phyloP scores from a whole-genome alignment of 2,797 vertebrate species.

The Diplodus puntazzo region DNA sequence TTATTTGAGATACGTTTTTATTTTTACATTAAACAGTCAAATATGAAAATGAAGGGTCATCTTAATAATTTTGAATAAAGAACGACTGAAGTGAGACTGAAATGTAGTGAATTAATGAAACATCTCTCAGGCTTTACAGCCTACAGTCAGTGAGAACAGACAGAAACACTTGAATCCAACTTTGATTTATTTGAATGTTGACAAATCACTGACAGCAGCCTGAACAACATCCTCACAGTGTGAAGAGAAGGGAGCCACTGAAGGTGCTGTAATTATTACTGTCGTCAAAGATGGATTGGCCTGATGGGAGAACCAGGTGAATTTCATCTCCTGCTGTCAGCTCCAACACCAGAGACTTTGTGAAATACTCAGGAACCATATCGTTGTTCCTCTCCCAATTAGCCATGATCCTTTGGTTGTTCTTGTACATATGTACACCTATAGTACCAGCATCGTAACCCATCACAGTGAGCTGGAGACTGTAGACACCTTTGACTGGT shows the following conservation, averaged over 20 bases:
- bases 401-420: conserved; percentile 6
- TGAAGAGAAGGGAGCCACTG: conserved; percentile 24
- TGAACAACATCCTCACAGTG: background rate
- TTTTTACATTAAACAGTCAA: too few relatives aligned
- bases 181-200: background rate
- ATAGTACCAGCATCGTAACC: fast-evolving
- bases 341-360: conserved; percentile 30
- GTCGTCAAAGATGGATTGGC: fast-evolving
- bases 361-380: background rate
- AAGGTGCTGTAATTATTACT: conserved; percentile 6
- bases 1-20: too few relatives aligned
- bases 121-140: too few relatives aligned
- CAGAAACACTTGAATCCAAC: background rate
- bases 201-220: background rate
- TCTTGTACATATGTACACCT: conserved; percentile 11
- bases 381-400: fast-evolving
- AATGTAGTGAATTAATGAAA: too few relatives aligned
- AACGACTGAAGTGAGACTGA: too few relatives aligned
- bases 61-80: background rate
- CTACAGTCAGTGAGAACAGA: background rate
- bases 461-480: conserved; percentile 15
- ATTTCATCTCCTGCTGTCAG: conserved; percentile 19
- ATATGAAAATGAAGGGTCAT: too few relatives aligned
- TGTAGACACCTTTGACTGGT: conserved; percentile 32
- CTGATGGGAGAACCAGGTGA: conserved; percentile 19